Evolutionary conservation across 2,888 invertebrate species (phyloP).

Genomic region (Drosophila anceps): DNA sequence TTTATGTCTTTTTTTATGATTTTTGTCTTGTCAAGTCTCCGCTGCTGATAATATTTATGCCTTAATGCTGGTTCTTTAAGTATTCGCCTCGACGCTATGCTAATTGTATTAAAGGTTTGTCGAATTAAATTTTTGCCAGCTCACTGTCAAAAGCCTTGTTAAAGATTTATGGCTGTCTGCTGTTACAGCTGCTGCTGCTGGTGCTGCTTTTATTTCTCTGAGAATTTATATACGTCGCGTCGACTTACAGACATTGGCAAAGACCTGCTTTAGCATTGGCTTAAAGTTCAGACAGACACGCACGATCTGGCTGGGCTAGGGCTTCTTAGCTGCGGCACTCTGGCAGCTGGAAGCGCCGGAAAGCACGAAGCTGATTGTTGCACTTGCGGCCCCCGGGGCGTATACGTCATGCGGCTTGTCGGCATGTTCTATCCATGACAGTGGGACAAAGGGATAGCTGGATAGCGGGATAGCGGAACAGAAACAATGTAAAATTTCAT

Average conservation of each 20-base stretch:
- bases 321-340: background rate
- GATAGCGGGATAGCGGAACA: background rate
- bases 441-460: background rate
- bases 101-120: constrained; percentile 43
- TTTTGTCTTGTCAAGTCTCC: constrained; percentile 40
- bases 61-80: constrained; percentile 34
- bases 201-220: constrained; percentile 46
- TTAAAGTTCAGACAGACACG: constrained; percentile 64
- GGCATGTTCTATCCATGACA: constrained; percentile 30
- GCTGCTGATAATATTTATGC: constrained; percentile 74
- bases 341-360: constrained; percentile 16
- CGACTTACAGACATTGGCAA: constrained; percentile 69
- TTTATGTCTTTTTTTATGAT: constrained; percentile 31
- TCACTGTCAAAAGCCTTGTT: constrained; percentile 71
- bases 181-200: constrained; percentile 10
- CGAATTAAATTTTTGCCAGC: constrained; percentile 60
- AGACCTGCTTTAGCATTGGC: constrained; percentile 67
- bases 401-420: constrained; percentile 64
- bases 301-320: constrained; percentile 21
- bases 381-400: constrained; percentile 55
- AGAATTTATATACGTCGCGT: constrained; percentile 67
- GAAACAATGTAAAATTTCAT: constrained; percentile 15
- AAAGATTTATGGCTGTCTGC: constrained; percentile 71
- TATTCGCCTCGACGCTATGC: constrained; percentile 5
- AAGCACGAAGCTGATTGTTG: constrained; percentile 54